Evolutionary conservation across 2,888 invertebrate species (phyloP).

Genomic region (Hymenopus coronatus): DNA sequence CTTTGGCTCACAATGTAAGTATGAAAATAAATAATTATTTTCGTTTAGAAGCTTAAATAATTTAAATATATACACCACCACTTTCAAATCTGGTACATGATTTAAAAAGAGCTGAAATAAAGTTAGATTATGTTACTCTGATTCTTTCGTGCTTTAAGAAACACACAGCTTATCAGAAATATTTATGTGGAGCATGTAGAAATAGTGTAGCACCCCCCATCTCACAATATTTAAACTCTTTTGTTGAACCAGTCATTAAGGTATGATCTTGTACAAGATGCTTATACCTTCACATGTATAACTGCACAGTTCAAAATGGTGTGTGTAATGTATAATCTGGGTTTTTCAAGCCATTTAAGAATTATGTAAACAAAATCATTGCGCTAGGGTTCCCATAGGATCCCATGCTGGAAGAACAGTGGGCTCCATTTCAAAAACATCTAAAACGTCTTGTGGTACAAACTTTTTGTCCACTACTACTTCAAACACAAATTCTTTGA

Average conservation of each 20-base stretch:
- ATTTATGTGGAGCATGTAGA: not conserved
- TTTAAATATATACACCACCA: not conserved
- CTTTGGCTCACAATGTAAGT: not conserved
- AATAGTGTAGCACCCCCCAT: not conserved
- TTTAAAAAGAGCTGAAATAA: not conserved
- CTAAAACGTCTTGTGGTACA: constrained; percentile 69
- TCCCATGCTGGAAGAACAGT: constrained; percentile 88
- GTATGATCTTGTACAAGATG: not conserved
- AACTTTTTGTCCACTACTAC: constrained; percentile 83
- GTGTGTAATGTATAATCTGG: not conserved
- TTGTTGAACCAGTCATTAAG: not conserved
- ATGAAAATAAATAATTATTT: not conserved
- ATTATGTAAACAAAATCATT: not conserved
- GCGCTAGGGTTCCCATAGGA: constrained; percentile 84
- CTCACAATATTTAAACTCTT: not conserved
- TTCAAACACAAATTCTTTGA: constrained; percentile 83
- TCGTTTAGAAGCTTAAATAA: not conserved
- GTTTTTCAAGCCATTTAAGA: not conserved
- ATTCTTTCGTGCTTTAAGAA: not conserved
- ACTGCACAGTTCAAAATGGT: not conserved
- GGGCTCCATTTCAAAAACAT: constrained; percentile 73
- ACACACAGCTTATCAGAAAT: not conserved
- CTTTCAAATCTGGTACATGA: not conserved
- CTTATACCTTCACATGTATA: not conserved
- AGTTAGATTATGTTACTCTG: not conserved